Evolutionary conservation across 92 coral and sea anemone species (phyloP).

Genomic region (Diadumene lineata): DNA sequence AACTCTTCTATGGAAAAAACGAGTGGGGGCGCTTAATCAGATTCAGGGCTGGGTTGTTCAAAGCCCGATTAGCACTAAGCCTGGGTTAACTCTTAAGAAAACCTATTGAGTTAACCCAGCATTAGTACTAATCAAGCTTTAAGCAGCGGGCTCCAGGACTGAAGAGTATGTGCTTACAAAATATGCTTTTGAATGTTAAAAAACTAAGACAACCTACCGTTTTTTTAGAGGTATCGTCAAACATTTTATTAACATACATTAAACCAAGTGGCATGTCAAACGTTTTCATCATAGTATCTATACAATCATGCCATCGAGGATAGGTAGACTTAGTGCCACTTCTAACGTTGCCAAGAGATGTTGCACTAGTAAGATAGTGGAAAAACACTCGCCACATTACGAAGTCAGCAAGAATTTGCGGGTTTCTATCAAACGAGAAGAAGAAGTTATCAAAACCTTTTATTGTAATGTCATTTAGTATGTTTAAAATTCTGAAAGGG

Average conservation of each 20-base stretch:
- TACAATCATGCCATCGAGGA: neutral
- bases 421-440: neutral
- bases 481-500: neutral
- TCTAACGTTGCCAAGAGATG: neutral
- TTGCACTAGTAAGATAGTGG: neutral
- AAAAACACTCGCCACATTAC: neutral
- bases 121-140: too few relatives aligned
- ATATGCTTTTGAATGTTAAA: neutral
- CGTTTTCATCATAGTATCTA: neutral
- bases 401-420: neutral
- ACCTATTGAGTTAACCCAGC: too few relatives aligned
- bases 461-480: neutral
- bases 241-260: neutral
- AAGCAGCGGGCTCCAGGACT: neutral
- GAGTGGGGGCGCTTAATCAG: too few relatives aligned
- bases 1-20: too few relatives aligned
- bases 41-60: too few relatives aligned
- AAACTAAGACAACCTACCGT: neutral
- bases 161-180: neutral
- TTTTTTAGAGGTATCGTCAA: conserved; percentile 4
- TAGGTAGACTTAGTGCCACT: neutral
- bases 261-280: conserved; percentile 4
- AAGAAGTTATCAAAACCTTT: neutral
- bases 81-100: too few relatives aligned
- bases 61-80: too few relatives aligned